phyloP scores from a whole-genome alignment of 2,797 vertebrate genomes.

The Chiropotes sagulatus region DNA sequence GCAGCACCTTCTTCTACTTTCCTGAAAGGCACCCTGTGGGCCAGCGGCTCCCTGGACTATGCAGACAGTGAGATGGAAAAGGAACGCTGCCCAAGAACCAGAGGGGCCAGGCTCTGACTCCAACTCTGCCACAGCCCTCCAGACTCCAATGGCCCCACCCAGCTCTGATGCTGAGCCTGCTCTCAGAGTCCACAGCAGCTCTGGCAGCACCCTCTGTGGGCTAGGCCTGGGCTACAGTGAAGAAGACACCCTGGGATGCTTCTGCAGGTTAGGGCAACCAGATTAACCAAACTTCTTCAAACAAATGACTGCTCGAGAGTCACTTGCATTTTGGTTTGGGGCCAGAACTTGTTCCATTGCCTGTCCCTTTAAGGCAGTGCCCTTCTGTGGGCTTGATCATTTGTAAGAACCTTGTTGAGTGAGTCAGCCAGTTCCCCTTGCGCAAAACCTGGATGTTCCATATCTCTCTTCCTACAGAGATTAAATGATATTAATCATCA shows the following conservation, averaged over 20 bases:
- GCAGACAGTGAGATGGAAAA: neutral
- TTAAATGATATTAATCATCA: neutral
- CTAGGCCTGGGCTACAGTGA: neutral
- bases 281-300: neutral
- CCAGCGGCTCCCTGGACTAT: neutral
- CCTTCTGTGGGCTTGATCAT: neutral
- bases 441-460: neutral
- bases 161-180: neutral
- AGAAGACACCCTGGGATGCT: accelerated
- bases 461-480: neutral
- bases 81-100: neutral
- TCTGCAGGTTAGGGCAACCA: neutral
- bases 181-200: neutral
- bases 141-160: neutral
- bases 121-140: neutral
- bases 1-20: neutral
- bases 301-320: neutral
- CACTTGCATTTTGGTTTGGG: neutral
- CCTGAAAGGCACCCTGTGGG: neutral
- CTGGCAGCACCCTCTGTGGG: neutral
- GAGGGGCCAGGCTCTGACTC: neutral
- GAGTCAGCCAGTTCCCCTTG: neutral
- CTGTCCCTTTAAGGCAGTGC: neutral
- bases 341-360: neutral
- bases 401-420: neutral